phyloP scores from a whole-genome alignment of 2,113 vertebrate species.

The Pedionomus torquatus region DNA sequence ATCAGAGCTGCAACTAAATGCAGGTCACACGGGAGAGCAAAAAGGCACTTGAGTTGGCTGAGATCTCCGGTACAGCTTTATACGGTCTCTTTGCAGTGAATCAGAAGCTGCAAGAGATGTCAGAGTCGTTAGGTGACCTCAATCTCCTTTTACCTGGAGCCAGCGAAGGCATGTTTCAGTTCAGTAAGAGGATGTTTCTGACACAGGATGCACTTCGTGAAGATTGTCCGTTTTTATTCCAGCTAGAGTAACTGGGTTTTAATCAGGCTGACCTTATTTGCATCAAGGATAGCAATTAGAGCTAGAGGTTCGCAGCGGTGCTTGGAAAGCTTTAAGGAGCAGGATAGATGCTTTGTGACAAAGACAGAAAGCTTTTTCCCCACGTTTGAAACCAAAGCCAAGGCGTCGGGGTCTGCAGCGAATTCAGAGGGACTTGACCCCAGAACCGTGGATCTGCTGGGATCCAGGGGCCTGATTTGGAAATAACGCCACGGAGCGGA shows the following conservation, averaged over 20 bases:
- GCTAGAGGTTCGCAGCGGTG: background rate
- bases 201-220: background rate
- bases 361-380: background rate
- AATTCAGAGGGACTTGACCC: background rate
- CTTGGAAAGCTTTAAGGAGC: background rate
- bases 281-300: fast-evolving
- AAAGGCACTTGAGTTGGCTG: background rate
- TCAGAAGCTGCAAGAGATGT: background rate
- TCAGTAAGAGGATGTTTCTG: background rate
- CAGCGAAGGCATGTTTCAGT: background rate
- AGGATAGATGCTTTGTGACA: background rate
- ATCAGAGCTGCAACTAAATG: background rate
- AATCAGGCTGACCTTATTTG: constrained; percentile 33
- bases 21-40: background rate
- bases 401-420: fast-evolving
- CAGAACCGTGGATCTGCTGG: background rate
- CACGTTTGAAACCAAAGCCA: background rate
- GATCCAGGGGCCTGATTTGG: background rate
- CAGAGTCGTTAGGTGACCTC: background rate
- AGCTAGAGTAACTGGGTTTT: background rate
- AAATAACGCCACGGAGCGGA: fast-evolving
- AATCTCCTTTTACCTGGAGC: constrained; percentile 18
- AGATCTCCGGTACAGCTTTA: background rate
- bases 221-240: background rate
- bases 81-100: background rate